Conservation (phyloP, 2,113 vertebrate species). For the Pygathrix nemaeus region DNA sequence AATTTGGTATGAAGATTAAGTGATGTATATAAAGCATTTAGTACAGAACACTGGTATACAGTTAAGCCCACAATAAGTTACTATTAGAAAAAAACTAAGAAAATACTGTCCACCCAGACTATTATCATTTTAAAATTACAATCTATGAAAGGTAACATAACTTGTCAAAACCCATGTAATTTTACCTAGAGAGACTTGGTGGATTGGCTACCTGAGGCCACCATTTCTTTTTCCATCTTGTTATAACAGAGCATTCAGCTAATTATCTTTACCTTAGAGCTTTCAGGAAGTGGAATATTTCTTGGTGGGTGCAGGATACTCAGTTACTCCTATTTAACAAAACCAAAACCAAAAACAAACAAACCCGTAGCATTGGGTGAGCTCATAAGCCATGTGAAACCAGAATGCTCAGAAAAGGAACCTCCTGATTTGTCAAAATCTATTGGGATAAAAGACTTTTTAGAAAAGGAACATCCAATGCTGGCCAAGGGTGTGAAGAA, state of each 20-base stretch:
- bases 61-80: neutral
- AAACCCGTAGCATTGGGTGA: neutral
- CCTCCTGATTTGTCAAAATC: neutral
- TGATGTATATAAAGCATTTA: neutral
- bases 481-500: neutral
- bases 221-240: neutral
- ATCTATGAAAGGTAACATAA: neutral
- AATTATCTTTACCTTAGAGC: neutral
- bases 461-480: neutral
- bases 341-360: neutral
- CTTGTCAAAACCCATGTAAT: slow-evolving; percentile 6
- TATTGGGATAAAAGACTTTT: neutral
- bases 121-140: neutral
- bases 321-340: neutral
- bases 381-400: neutral
- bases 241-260: neutral
- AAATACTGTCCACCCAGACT: neutral
- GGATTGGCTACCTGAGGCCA: neutral
- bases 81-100: slow-evolving; percentile 15
- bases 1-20: neutral
- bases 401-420: neutral
- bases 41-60: neutral
- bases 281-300: neutral
- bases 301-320: neutral
- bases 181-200: neutral